Conservation (phyloP, 2,797 vertebrate species). For the Alauda arvensis region DNA sequence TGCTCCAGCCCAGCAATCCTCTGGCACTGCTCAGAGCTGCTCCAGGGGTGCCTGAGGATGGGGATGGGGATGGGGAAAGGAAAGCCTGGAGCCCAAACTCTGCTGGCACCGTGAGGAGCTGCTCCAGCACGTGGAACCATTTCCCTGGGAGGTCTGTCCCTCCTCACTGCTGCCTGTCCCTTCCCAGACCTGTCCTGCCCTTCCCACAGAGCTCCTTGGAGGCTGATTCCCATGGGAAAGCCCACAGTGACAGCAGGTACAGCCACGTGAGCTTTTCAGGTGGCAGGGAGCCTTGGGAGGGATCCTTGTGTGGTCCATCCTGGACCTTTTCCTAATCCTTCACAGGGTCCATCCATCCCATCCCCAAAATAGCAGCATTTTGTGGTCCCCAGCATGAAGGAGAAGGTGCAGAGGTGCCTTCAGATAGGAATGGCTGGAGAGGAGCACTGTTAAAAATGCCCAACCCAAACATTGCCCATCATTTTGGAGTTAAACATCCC, state of each 20-base stretch:
- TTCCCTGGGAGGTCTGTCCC: background rate
- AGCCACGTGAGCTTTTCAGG: rapidly evolving
- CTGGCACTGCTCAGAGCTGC: rapidly evolving
- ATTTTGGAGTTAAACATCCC: background rate
- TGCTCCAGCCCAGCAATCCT: background rate
- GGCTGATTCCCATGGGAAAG: background rate
- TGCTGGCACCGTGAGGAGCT: rapidly evolving
- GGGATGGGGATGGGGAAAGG: background rate
- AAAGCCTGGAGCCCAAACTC: rapidly evolving
- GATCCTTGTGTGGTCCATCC: background rate
- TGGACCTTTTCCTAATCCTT: background rate
- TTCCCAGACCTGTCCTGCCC: background rate
- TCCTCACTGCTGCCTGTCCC: background rate
- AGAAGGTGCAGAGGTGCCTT: background rate
- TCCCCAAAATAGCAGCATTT: rapidly evolving
- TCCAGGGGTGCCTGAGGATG: background rate
- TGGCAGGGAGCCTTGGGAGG: background rate
- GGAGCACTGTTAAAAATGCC: background rate
- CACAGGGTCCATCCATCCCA: rapidly evolving
- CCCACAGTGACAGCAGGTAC: background rate
- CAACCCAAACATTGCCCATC: rapidly evolving
- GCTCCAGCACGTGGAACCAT: rapidly evolving
- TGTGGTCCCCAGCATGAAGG: background rate
- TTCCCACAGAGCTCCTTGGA: background rate
- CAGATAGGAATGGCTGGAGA: background rate